Evolutionary conservation across 2,888 invertebrate genomes (phyloP).

Genomic region (Tenthredo amoena): DNA sequence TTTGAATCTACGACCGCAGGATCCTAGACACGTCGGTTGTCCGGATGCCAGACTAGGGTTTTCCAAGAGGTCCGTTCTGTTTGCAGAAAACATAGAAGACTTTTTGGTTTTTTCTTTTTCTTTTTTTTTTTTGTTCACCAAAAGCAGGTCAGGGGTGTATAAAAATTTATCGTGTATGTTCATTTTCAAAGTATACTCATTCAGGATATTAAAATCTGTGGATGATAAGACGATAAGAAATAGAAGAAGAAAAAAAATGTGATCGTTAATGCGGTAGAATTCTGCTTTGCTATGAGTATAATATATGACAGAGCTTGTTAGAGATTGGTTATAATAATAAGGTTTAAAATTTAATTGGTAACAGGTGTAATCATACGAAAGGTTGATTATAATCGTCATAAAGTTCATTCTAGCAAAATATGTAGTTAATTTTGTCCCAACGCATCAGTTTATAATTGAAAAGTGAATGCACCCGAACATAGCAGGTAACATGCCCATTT

Average conservation of each 20-base stretch:
- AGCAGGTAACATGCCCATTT: background rate
- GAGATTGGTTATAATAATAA: background rate
- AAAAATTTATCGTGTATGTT: background rate
- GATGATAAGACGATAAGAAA: background rate
- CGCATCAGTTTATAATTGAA: constrained; percentile 36
- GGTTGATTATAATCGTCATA: constrained; percentile 7
- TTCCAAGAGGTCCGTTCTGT: constrained; percentile 64
- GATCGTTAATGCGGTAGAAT: background rate
- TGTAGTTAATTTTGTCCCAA: constrained; percentile 13
- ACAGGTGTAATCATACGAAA: background rate
- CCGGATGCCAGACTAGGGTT: constrained; percentile 69
- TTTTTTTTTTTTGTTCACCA: background rate
- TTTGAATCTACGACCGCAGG: constrained; percentile 57
- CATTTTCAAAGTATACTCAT: background rate
- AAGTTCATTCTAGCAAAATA: constrained; percentile 27
- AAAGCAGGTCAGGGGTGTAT: background rate
- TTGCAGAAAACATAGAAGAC: constrained; percentile 38
- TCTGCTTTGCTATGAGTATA: background rate
- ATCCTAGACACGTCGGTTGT: constrained; percentile 74
- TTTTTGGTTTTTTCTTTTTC: background rate
- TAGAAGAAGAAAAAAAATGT: background rate
- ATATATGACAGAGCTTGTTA: background rate
- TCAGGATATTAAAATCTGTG: background rate
- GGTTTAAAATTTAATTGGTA: constrained; percentile 23
- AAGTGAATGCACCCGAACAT: background rate